These are phyloP conservation scores for Gobius niger DNA, from an alignment of 2,113 vertebrate species.

Conservation along the genomic window DNA sequence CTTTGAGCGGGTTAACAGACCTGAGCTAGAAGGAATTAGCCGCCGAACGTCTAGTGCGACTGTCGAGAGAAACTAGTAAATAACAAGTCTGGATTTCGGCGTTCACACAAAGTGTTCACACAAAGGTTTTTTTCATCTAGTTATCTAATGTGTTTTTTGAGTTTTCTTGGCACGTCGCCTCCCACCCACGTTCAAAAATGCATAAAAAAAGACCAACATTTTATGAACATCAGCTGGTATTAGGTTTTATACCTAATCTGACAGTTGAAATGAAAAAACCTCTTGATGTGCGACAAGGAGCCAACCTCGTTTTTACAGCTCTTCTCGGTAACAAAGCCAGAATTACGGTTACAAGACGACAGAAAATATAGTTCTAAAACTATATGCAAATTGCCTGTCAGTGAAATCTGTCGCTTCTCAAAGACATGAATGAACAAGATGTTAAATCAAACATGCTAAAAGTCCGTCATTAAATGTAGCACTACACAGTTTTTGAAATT, in stretches of 20 bases:
- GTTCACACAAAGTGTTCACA: constrained; percentile 11
- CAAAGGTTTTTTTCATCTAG: background rate
- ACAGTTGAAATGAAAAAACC: constrained; percentile 36
- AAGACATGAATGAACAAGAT: background rate
- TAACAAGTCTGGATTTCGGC: constrained; percentile 30
- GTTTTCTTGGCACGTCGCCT: too few species aligned
- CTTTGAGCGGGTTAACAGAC: background rate
- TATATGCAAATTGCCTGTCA: background rate
- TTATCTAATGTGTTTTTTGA: background rate
- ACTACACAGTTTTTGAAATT: too few species aligned
- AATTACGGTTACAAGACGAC: background rate
- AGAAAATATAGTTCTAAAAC: background rate
- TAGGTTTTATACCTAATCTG: constrained; percentile 31
- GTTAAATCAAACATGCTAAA: too few species aligned
- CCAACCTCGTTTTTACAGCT: constrained; percentile 13
- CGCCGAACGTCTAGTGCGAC: background rate
- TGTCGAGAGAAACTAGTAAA: constrained; percentile 9
- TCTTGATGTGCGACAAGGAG: background rate
- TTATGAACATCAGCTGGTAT: too few species aligned
- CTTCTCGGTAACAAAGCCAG: background rate
- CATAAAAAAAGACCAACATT: too few species aligned
- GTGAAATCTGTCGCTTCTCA: background rate
- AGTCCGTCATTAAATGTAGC: too few species aligned
- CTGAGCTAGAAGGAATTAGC: constrained; percentile 1
- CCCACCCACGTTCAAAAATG: too few species aligned